Base-by-base conservation (phyloP, 1,140 invertebrate genomes). In the Mactra quadrangularis region DNA sequence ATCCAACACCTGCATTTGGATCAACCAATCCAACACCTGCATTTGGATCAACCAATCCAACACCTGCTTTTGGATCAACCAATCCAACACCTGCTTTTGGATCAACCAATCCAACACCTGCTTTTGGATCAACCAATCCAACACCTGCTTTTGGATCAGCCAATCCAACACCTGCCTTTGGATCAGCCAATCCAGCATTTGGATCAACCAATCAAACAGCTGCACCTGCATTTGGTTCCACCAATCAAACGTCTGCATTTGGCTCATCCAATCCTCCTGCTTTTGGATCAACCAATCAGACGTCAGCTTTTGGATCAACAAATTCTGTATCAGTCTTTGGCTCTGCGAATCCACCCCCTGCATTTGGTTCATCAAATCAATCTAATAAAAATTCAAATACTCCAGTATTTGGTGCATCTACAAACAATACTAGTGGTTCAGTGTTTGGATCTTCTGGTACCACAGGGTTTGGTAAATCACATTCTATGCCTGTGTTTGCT, bases 141-240 rank as follows among this genome's bases (percentile, higher is more conserved):
- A 38, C 76, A 31, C 76, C 76, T 50, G 76, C 76, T 22, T 78
- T 78, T 78, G 76, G 75, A 27, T 27, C 50, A 68, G 19, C 59
- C 59, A 78, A 78, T 78, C 75, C 27, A 38, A 33, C 47, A 17
- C 75, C 75, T 47, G 75, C 75, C 19, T 78, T 78, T 66, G 75
- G 76, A 7, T 66, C 76, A 68, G 47, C 76, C 35, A 59, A 41
- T 13, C 76, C 76, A 22, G 29, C 76, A 35, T 78, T 78, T 78
- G 76, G 76, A 55, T 4, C 76, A 33, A 57, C 45, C 33, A 68
- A 57, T 45, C 76, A 66, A 62, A 62, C 64, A 29, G 52, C 25
- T 29, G 64, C 60, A 22, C 76, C 76, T 9, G 76, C 64, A 27
- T 78, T 78, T 68, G 76, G 76, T 25, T 59, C 62, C 3, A 52